Evolutionary conservation across 2,113 vertebrate genomes (phyloP), one percentile per base, ranked within the genome.

Genomic region (Aegotheles bennettii): DNA sequence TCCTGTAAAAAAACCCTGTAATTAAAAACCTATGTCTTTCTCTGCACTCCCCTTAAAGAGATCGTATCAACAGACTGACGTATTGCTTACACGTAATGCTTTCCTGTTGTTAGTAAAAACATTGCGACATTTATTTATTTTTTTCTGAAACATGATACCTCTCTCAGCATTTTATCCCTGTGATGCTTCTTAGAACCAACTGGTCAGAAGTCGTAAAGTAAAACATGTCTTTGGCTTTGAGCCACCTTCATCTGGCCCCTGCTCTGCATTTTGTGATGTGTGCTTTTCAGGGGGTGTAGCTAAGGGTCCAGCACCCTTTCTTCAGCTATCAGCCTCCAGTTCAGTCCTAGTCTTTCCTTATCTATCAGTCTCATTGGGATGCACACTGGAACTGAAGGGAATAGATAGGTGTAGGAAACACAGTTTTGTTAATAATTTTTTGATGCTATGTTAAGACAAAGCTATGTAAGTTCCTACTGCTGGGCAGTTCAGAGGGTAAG

Each of bases 1-100:
- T 98, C 98, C 99, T 99, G 87, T 74, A 89, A 96, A 84, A 84
- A 59, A 90, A 95, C 97, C 88, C 54, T 31, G 33, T 36, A 87
- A 86, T 95, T 90, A 51, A 89, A 89, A 87, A 2, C 21, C 23
- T 43, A 7, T 57, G 48, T 57, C 28, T 78, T 86, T 31, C 70
- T 54, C 53, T 47, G 31, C 31, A 48, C 48, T 87, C 38, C 14
- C 33, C 63, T 51, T 68, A 56, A 57, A 90, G 54, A 93, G 93
- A 91, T 51, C 40, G 53, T 84, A 91, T 89, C 57, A 92, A 83
- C 53, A 90, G 31, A 36, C 48, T 88, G 91, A 87, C 6, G 3
- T 59, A 70, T 16, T 11, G 5, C 54, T 90, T 88, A 60, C 82
- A 84, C 45, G 81, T 40, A 85, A 77, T 40, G 56, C 36, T 76